Conservation (phyloP, 92 coral and sea anemone species). For the Micromussa lordhowensis region DNA sequence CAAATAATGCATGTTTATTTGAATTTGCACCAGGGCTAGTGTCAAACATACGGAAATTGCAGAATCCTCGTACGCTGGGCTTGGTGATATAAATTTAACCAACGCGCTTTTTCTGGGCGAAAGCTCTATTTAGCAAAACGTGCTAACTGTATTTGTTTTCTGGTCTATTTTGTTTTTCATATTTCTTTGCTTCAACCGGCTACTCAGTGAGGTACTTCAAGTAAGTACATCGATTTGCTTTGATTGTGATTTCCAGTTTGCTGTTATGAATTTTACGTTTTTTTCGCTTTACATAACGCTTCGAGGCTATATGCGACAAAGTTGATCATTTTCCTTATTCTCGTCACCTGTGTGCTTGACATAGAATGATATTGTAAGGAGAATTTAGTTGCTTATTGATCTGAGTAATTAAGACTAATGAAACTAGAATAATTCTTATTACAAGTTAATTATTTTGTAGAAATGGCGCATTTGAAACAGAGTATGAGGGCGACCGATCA, state of each 20-base stretch:
- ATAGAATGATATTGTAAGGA: too few species aligned
- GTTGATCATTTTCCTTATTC: background rate
- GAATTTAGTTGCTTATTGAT: background rate
- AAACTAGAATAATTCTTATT: background rate
- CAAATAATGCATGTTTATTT: too few species aligned
- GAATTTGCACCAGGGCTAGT: too few species aligned
- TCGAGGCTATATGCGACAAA: too few species aligned
- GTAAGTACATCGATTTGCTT: slow-evolving; percentile 31
- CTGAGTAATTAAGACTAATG: background rate
- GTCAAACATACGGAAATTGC: too few species aligned
- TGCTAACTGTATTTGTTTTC: background rate
- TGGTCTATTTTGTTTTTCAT: background rate
- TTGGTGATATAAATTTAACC: too few species aligned
- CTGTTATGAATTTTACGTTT: background rate
- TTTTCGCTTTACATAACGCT: background rate
- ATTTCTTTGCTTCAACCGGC: slow-evolving; percentile 1
- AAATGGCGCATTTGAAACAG: slow-evolving; percentile 74
- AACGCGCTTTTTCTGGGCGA: too few species aligned
- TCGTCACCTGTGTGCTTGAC: too few species aligned
- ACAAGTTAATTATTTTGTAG: slow-evolving; percentile 29
- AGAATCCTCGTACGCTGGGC: too few species aligned
- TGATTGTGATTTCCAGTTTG: background rate
- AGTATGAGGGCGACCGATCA: slow-evolving; percentile 85
- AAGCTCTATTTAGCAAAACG: background rate
- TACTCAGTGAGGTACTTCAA: slow-evolving; percentile 68